A percentile compares a stretch with the other conserved stretches of the same genome.
phyloP scores from a whole-genome alignment of 2,113 vertebrate genomes.

The Myodes glareolus region DNA sequence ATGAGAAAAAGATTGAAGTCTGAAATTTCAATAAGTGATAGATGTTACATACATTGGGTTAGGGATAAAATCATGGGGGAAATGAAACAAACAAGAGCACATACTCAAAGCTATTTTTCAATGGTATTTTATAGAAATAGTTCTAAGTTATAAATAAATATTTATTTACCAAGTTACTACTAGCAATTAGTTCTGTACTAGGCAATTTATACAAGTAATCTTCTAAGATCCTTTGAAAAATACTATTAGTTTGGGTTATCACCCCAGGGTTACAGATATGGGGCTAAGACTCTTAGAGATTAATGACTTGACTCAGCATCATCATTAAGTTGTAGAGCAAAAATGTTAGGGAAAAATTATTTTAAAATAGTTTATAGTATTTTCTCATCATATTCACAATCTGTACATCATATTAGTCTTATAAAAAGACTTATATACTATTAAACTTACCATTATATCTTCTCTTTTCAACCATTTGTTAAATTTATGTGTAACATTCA shows the following conservation, averaged over 20 bases:
- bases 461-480: background rate
- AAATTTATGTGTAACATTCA: background rate
- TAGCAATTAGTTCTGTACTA: background rate
- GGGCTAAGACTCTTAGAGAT: background rate
- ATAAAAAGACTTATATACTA: background rate
- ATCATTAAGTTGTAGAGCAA: background rate
- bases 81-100: background rate
- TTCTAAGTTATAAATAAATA: background rate
- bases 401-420: background rate
- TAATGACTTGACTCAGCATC: background rate
- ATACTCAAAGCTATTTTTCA: background rate
- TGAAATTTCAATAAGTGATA: background rate
- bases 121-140: background rate
- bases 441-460: background rate
- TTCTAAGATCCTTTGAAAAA: slow-evolving; percentile 2
- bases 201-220: background rate
- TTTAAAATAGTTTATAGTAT: background rate
- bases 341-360: background rate
- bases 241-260: background rate
- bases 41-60: background rate
- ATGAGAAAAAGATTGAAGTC: background rate
- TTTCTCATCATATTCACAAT: slow-evolving; percentile 25
- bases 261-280: background rate
- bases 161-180: background rate
- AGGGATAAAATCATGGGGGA: background rate